These are phyloP conservation scores for Scopus umbretta DNA, from an alignment of 2,113 vertebrate genomes.

Conservation along the genomic window DNA sequence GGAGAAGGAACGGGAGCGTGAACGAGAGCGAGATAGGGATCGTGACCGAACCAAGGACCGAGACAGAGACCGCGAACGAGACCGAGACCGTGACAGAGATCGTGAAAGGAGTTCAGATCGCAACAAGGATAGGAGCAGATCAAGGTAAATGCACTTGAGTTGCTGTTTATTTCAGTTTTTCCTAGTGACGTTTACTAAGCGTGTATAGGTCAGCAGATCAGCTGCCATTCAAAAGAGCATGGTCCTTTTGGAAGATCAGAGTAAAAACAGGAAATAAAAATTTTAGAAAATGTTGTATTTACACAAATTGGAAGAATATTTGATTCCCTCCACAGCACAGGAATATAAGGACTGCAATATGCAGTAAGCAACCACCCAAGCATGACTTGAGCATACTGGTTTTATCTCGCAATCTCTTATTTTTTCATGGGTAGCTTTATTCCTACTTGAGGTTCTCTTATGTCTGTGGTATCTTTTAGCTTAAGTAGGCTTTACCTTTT, in stretches of 20 bases:
- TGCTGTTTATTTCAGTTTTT: background rate
- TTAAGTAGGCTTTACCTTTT: background rate
- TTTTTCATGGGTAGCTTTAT: background rate
- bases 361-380: background rate
- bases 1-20: slow-evolving; percentile 84
- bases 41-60: slow-evolving; percentile 81
- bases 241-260: background rate
- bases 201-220: background rate
- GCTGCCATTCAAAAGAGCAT: background rate
- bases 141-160: slow-evolving; percentile 75
- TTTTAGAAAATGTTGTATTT: background rate
- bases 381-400: background rate
- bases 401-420: background rate
- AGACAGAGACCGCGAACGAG: slow-evolving; percentile 84
- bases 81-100: slow-evolving; percentile 85
- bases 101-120: slow-evolving; percentile 82
- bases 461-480: background rate
- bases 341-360: background rate
- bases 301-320: background rate
- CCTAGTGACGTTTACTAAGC: background rate
- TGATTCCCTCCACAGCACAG: background rate
- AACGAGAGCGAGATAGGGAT: slow-evolving; percentile 88
- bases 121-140: slow-evolving; percentile 85
- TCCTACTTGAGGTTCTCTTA: background rate
- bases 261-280: background rate